Percentiles rank a stretch among this genome's conserved stretches.
Evolutionary conservation across 2,888 invertebrate species (phyloP).

Genomic region (Lottia scabra): DNA sequence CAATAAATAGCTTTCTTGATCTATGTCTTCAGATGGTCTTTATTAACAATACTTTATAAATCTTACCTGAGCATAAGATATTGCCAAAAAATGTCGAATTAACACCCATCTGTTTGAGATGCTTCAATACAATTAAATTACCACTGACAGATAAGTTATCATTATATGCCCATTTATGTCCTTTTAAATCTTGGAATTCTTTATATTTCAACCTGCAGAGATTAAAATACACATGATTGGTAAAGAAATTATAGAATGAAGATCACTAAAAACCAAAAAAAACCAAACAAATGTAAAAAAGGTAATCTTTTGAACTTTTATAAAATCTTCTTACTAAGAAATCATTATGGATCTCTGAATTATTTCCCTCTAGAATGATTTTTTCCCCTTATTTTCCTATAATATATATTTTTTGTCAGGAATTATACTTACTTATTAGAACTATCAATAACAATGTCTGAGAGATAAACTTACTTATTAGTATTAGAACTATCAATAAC

Average conservation of each 20-base stretch:
- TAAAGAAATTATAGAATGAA: too few relatives aligned
- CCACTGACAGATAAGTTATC: constrained; percentile 50
- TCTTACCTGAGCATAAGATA: constrained; percentile 49
- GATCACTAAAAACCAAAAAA: too few relatives aligned
- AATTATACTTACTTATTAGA: constrained; percentile 31
- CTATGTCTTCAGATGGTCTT: too few relatives aligned
- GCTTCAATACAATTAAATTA: constrained; percentile 41
- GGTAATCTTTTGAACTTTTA: too few relatives aligned
- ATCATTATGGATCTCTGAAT: too few relatives aligned
- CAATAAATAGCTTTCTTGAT: too few relatives aligned
- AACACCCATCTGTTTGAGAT: constrained; percentile 52
- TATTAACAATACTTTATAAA: neutral
- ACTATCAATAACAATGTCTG: constrained; percentile 74
- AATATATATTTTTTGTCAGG: too few relatives aligned
- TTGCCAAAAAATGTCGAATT: constrained; percentile 56
- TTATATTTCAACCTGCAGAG: constrained; percentile 47
- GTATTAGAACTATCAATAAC: too few relatives aligned
- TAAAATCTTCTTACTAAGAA: too few relatives aligned
- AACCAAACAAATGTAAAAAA: neutral
- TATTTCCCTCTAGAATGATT: too few relatives aligned
- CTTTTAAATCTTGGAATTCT: constrained; percentile 49
- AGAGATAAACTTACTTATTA: constrained; percentile 72
- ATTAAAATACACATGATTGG: neutral
- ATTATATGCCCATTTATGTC: constrained; percentile 52
- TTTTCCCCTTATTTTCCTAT: too few relatives aligned